A percentile compares a stretch with the other conserved stretches of the same genome.
Evolutionary conservation across 2,888 invertebrate genomes (phyloP).

Genomic region (Drosophila fulvimacula): DNA sequence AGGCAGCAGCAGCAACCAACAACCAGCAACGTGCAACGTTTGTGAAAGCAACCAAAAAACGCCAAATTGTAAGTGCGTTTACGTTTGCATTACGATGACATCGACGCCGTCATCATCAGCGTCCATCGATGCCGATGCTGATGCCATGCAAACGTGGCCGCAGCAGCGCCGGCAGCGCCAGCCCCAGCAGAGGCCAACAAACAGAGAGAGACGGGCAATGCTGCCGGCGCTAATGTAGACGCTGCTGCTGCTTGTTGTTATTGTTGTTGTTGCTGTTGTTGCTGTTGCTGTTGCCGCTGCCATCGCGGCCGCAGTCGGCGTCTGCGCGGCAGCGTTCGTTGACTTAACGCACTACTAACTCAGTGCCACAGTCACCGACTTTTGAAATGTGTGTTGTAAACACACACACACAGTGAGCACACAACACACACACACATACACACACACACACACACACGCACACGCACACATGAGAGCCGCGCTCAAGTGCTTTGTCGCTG

Average conservation of each 20-base stretch:
- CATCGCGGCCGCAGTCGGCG: constrained; percentile 55
- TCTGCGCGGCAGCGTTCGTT: constrained; percentile 80
- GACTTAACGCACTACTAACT: constrained; percentile 84
- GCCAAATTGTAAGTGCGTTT: constrained; percentile 65
- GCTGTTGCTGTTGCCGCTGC: constrained; percentile 28
- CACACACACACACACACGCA: constrained; percentile 12
- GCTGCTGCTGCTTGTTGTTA: constrained; percentile 32
- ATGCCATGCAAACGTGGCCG: constrained; percentile 54
- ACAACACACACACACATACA: constrained; percentile 5
- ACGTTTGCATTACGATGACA: constrained; percentile 66
- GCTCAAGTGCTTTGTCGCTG: constrained; percentile 33
- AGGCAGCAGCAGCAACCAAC: constrained; percentile 27
- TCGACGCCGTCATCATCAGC: constrained; percentile 44
- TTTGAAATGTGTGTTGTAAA: constrained; percentile 78
- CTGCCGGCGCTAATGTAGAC: constrained; percentile 39
- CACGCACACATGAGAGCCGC: constrained; percentile 15
- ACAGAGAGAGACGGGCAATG: constrained; percentile 33
- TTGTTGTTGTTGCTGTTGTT: constrained; percentile 23
- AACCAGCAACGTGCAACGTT: constrained; percentile 65
- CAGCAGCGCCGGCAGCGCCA: constrained; percentile 35
- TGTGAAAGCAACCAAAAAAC: constrained; percentile 70
- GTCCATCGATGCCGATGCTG: constrained; percentile 34
- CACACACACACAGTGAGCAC: constrained; percentile 47
- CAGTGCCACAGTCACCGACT: constrained; percentile 84
- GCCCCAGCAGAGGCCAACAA: constrained; percentile 37